Conservation (phyloP, 2,888 invertebrate genomes). For the Thera obeliscata region DNA sequence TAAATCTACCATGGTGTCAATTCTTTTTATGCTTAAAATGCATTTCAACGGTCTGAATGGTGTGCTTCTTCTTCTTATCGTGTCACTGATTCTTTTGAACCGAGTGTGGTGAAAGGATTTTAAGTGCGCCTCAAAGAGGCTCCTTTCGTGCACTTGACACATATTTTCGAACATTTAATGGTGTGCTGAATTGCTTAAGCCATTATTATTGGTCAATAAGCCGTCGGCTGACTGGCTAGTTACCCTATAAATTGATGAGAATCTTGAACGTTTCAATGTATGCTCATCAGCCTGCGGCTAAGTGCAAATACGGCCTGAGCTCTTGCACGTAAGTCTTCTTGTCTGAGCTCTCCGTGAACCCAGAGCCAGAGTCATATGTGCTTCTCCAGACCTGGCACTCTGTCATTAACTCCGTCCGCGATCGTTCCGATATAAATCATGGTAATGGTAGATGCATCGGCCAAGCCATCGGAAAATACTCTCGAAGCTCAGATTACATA, state of each 20-base stretch:
- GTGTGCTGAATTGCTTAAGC: neutral
- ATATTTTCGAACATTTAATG: too few relatives aligned
- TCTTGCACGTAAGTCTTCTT: constrained; percentile 28
- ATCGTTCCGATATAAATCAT: constrained; percentile 81
- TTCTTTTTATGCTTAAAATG: constrained; percentile 15
- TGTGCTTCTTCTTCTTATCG: too few relatives aligned
- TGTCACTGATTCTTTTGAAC: too few relatives aligned
- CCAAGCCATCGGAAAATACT: constrained; percentile 77
- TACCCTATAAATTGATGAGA: neutral
- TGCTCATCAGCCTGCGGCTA: constrained; percentile 8
- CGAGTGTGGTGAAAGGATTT: too few relatives aligned
- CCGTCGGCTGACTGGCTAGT: constrained; percentile 14
- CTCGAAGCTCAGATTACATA: constrained; percentile 73
- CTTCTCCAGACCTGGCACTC: constrained; percentile 62
- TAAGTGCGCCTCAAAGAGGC: too few relatives aligned
- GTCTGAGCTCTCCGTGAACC: constrained; percentile 57
- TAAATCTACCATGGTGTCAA: constrained; percentile 37
- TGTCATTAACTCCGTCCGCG: constrained; percentile 76
- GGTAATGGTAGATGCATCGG: constrained; percentile 79
- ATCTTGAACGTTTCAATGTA: neutral
- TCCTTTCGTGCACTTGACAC: too few relatives aligned
- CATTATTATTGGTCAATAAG: constrained; percentile 23
- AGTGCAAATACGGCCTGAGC: constrained; percentile 3
- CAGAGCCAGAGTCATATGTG: constrained; percentile 60
- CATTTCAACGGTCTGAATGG: constrained; percentile 6